Evolutionary conservation across 2,113 vertebrate genomes (phyloP).

Genomic region (Columbina picui): DNA sequence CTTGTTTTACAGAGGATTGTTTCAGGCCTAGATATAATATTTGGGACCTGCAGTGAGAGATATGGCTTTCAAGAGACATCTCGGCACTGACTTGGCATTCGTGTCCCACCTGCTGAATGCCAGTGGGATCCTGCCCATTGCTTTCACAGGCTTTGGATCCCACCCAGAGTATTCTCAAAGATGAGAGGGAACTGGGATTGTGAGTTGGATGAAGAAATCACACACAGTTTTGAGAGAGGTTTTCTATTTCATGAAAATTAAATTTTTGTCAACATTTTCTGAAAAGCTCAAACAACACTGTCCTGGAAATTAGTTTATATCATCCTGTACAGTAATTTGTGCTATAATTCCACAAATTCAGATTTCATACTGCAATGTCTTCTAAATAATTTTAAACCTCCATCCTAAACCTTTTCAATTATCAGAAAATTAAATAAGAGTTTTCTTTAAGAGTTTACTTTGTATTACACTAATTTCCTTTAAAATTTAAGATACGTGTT

Average conservation of each 20-base stretch:
- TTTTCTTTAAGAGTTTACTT: neutral
- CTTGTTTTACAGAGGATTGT: conserved; percentile 50
- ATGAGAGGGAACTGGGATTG: neutral
- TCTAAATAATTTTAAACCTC: neutral
- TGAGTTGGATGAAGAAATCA: neutral
- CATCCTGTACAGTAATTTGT: neutral
- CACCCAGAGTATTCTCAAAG: conserved; percentile 48
- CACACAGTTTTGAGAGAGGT: neutral
- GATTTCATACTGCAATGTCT: neutral
- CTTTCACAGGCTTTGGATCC: conserved; percentile 61
- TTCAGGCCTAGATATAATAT: conserved; percentile 46
- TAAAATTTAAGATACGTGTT: neutral
- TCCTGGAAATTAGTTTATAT: neutral
- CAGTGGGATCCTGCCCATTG: conserved; percentile 56
- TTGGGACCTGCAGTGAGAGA: conserved; percentile 47
- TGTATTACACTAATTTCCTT: neutral
- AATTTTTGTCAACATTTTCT: neutral
- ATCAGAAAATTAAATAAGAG: neutral
- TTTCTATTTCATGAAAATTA: neutral
- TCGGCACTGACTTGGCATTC: conserved; percentile 5
- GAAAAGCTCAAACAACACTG: neutral
- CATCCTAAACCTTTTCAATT: neutral
- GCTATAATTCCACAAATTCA: neutral
- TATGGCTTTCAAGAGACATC: conserved; percentile 54
- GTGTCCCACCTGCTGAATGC: conserved; percentile 46